Base-by-base conservation (phyloP, 2,113 vertebrate species). In the Cavia aperea region DNA sequence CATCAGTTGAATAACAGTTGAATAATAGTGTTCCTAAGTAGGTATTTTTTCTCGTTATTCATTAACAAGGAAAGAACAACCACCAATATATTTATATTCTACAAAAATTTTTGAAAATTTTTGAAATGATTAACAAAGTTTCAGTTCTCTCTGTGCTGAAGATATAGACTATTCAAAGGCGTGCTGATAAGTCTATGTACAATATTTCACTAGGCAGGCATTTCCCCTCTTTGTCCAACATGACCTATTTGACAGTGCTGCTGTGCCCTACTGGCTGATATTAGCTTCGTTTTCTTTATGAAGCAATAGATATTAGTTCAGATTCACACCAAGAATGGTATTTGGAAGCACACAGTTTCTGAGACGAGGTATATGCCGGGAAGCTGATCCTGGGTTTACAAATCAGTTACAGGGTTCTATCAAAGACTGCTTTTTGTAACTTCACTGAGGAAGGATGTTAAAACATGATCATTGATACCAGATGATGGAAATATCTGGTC, bases 81-180 rank as follows among this genome's bases (percentile, higher is more conserved):
- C 70, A 88, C 19, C 51, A 88, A 96, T 93, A 92, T 56, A 97
- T 96, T 95, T 95, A 77, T 88, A 96, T 96, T 97, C 92, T 85
- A 95, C 51, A 95, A 95, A 96, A 95, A 95, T 95, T 7, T 96
- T 97, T 95, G 88, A n/a, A n/a, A n/a, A n/a, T n/a, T 95, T 96
- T 97, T 95, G 88, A 97, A 96, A 88, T 96, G 81, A 97, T 97
- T 97, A 96, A 96, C 62, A 96, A 94, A 51, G 78, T 97, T 56
- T 58, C 60, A 36, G 0, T 96, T 96, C 81, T 92, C n/a, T 96
- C 73, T 93, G 18, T 96, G 63, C 75, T 96, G 85, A 95, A 70
- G 84, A 95, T 82, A 96, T 93, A 93, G 96, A 75, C 97, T 96
- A 96, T 93, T 96, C 90, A 95, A 97, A 88, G 43, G 91, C 88